Percentiles rank a stretch among this genome's conserved stretches.
phyloP scores from a whole-genome alignment of 2,888 invertebrate genomes.

The Tridacna crocea region DNA sequence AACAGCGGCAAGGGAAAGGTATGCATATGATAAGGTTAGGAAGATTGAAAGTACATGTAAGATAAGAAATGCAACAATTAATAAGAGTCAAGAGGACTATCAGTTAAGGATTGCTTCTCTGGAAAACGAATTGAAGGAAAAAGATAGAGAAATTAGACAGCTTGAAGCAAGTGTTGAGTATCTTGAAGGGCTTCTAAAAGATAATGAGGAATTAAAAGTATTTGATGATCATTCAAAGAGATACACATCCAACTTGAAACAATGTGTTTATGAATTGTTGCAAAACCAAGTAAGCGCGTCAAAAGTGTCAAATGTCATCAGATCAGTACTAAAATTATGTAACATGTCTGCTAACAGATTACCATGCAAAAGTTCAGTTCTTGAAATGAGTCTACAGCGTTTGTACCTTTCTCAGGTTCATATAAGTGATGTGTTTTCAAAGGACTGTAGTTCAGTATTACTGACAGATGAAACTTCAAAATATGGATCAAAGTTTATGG shows the following conservation, averaged over 20 bases:
- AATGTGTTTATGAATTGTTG: constrained; percentile 49
- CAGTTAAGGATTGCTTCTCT: no score
- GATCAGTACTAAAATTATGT: constrained; percentile 44
- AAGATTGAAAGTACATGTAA: constrained; percentile 34
- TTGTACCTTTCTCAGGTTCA: constrained; percentile 43
- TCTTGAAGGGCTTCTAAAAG: constrained; percentile 13
- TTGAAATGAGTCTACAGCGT: constrained; percentile 52
- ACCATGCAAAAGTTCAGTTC: constrained; percentile 34
- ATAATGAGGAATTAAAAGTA: constrained; percentile 20
- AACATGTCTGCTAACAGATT: constrained; percentile 33
- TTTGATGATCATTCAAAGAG: constrained; percentile 40
- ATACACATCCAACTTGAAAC: constrained; percentile 33
- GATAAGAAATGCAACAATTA: not conserved
- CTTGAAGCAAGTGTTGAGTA: constrained; percentile 28
- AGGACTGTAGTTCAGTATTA: constrained; percentile 34
- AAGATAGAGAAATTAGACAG: constrained; percentile 17
- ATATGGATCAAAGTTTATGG: constrained; percentile 46
- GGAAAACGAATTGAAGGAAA: constrained; percentile 1
- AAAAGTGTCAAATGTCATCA: constrained; percentile 37
- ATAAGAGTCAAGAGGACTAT: constrained; percentile 13
- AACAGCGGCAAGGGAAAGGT: constrained; percentile 28
- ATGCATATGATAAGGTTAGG: constrained; percentile 17
- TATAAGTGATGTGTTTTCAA: no score
- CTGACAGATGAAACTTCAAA: constrained; percentile 54
- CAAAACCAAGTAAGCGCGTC: constrained; percentile 36